A percentile compares a stretch with the other conserved stretches of the same genome.
These are phyloP conservation scores for Anisognathus igniventris DNA, from an alignment of 2,797 vertebrate species.

Conservation along the genomic window DNA sequence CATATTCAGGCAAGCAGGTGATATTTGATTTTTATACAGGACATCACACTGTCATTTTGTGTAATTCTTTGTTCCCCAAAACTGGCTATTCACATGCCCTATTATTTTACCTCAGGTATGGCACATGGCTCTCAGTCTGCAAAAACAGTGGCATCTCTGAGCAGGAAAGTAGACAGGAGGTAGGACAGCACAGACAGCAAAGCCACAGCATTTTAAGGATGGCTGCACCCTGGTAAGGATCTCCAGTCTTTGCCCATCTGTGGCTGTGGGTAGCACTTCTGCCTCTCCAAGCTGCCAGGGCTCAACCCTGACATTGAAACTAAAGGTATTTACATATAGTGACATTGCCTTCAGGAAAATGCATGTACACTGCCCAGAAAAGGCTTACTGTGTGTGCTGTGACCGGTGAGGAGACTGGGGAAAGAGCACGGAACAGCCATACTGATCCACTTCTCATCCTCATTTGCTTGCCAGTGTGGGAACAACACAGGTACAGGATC, in stretches of 20 bases:
- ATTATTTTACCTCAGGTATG: not conserved
- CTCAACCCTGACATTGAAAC: not conserved
- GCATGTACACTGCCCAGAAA: not conserved
- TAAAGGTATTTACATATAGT: not conserved
- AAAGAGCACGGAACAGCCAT: not conserved
- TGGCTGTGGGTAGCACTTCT: not conserved
- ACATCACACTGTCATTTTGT: not conserved
- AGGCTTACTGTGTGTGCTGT: not conserved
- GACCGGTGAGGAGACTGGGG: fast-evolving
- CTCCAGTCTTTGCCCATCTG: not conserved
- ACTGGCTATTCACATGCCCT: not conserved
- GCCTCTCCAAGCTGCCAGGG: not conserved
- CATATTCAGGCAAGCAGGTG: not conserved
- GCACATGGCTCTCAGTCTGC: not conserved
- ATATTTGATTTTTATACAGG: not conserved
- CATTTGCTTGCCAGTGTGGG: not conserved
- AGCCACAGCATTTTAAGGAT: not conserved
- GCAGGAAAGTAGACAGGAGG: not conserved
- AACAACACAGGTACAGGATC: not conserved
- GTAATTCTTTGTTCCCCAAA: not conserved
- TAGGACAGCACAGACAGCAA: not conserved
- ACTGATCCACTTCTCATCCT: not conserved
- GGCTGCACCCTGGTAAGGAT: not conserved
- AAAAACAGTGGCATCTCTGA: not conserved
- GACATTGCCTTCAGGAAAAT: not conserved